Evolutionary conservation across 2,797 vertebrate species (phyloP), one percentile per base, ranked within the genome.

Genomic region (Molothrus ater): DNA sequence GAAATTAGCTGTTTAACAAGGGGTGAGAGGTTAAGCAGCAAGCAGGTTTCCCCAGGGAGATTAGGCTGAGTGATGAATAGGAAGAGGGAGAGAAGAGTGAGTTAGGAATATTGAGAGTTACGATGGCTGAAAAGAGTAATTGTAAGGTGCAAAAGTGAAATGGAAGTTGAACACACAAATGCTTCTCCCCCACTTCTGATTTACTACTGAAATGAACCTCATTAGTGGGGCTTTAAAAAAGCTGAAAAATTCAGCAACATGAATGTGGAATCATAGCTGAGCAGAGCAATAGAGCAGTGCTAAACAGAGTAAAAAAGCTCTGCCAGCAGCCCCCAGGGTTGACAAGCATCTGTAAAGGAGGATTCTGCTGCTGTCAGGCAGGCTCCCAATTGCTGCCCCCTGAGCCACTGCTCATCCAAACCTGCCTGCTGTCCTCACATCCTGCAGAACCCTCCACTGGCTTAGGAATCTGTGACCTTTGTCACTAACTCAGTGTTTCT

Each of bases 1-100:
- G 95, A 97, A 98, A 98, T 97, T 97, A 97, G 93, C 97, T 91
- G 91, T 95, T 98, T 97, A 97, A 98, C 98, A 97, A 93, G 4
- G 93, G 97, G 97, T 98, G 97, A 98, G 97, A 97, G 98, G 98
- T 98, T 96, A 97, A 95, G 95, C 63, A 82, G 92, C 86, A 90
- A 95, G 96, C 87, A 91, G 92, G 96, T 97, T 95, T 95, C 96
- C 97, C 97, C 96, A 92, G 93, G 96, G 97, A 95, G 96, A 92
- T 93, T 96, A 98, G 97, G 88, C 86, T 76, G 94, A 93, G 93
- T 97, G 96, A 97, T 96, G 96, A 98, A 96, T 91, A 80, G 86
- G 34, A 90, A 16, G 64, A 86, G 54, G 76, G 64, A 82, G 75
- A 50, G 66, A 80, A 63, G 38, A 74, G 6, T 4, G 73, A 64